phyloP scores from a whole-genome alignment of 2,888 invertebrate genomes.

The Caenorhabditis doughertyi region DNA sequence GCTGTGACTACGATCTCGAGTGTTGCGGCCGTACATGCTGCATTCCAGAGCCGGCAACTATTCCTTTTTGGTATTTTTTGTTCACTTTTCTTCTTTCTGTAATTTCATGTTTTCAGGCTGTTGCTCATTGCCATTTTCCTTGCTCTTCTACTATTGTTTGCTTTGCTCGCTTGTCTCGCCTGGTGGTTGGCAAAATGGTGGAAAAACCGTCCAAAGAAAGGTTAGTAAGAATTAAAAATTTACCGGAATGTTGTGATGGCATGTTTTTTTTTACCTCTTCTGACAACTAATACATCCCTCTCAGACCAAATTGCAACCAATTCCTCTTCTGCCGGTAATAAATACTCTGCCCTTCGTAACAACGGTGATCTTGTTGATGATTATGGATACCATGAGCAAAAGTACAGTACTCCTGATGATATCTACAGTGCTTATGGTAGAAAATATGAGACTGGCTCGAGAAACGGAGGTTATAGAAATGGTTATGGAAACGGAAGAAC shows the following conservation, averaged over 20 bases:
- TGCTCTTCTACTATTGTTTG: conserved; percentile 65
- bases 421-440: conserved; percentile 72
- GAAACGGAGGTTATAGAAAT: conserved; percentile 41
- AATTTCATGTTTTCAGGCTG: conserved; percentile 70
- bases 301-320: conserved; percentile 33
- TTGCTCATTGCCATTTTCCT: conserved; percentile 74
- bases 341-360: conserved; percentile 60
- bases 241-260: not conserved
- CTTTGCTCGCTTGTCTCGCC: conserved; percentile 72
- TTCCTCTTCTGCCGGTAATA: conserved; percentile 49
- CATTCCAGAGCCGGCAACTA: conserved; percentile 75
- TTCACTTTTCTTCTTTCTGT: not conserved
- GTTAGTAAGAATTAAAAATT: conserved; percentile 53
- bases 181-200: conserved; percentile 76
- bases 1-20: conserved; percentile 79
- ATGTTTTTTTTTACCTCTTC: not conserved
- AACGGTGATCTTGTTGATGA: conserved; percentile 59
- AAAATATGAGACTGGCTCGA: conserved; percentile 63
- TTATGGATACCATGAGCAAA: conserved; percentile 64
- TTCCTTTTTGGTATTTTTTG: conserved; percentile 76
- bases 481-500: conserved; percentile 42
- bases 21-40: conserved; percentile 82
- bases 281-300: conserved; percentile 16
- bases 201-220: conserved; percentile 78
- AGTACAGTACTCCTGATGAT: conserved; percentile 73